Base-by-base conservation (phyloP, 1,140 invertebrate genomes). In the Drosophila prosaltans region DNA sequence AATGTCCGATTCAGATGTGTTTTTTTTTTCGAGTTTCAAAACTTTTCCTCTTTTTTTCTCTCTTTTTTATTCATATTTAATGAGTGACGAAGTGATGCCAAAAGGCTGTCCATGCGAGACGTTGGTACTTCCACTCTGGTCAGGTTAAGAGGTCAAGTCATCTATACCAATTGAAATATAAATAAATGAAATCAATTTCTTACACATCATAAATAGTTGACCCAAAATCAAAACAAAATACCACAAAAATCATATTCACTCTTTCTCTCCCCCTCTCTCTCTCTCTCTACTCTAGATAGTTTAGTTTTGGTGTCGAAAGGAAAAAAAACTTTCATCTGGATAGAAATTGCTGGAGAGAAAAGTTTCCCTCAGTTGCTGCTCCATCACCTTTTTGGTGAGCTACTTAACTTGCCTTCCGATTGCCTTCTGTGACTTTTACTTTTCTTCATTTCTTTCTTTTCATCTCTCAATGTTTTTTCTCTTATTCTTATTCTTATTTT, bases 331-430 rank as follows among this genome's bases (percentile, higher is more conserved):
- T 74, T 67, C 24, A 55, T 65, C 48, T 61, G 54, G 45, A 8
- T 21, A 24, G 45, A 48, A 48, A 48, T 26, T 51, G 26, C 21
- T 51, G 24, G 21, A 51, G 28, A 16, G 45, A 51, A 51, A 26
- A 51, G 45, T 51, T 51, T 51, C 21, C 45, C 26, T 51, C 45
- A 26, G 57, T 26, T 58, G 36, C 67, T 74, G 72, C 72, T 75
- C 72, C 63, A 57, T 75, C 72, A 74, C 72, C 72, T 74, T 74
- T 74, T 21, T 55, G 58, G 39, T 60, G 63, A 67, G 59, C 74
- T 64, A 74, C 74, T 74, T 74, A 68, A 55, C 71, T 61, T 74
- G 72, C 74, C 72, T 8, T 60, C 70, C 26, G 11, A 57, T 60
- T 59, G 62, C 65, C 70, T 60, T 65, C 26, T 45, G 36, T 16